Percentiles rank a stretch among this genome's conserved stretches.
These are phyloP conservation scores for Lepilemur ruficaudatus DNA, from an alignment of 2,797 vertebrate species.

Conservation along the genomic window DNA sequence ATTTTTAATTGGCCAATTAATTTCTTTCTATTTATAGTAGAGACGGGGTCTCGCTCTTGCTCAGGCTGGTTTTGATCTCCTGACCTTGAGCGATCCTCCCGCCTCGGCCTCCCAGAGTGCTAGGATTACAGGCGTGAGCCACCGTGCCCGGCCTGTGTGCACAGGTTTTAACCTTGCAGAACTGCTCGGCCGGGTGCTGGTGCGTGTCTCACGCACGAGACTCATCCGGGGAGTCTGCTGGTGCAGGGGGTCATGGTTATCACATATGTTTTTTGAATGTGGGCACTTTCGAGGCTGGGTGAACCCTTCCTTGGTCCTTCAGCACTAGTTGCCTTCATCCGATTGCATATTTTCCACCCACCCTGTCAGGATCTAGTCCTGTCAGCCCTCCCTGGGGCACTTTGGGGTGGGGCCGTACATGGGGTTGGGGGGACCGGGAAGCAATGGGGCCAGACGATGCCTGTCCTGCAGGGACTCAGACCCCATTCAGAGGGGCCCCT, in stretches of 20 bases:
- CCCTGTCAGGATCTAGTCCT: not conserved
- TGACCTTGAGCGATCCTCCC: no score
- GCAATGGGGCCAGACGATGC: not conserved
- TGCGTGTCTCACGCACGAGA: not conserved
- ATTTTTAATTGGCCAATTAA: no score
- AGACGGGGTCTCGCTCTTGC: no score
- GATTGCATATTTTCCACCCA: not conserved
- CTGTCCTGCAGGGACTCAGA: not conserved
- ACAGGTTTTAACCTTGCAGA: not conserved
- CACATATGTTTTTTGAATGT: not conserved
- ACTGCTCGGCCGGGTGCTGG: fast-evolving
- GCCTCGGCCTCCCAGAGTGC: no score
- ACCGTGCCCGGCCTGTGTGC: no score
- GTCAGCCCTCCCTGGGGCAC: no score
- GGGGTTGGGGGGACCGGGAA: not conserved
- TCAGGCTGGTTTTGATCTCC: no score
- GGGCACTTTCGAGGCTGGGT: not conserved
- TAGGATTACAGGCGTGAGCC: no score
- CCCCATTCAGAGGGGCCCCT: not conserved
- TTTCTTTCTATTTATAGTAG: no score
- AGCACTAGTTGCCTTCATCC: not conserved
- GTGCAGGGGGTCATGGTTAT: not conserved
- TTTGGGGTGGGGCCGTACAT: no score
- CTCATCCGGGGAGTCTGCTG: not conserved
- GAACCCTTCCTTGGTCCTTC: not conserved